Evolutionary conservation across 2,797 vertebrate genomes (phyloP).

Genomic region (Linurgus olivaceus): DNA sequence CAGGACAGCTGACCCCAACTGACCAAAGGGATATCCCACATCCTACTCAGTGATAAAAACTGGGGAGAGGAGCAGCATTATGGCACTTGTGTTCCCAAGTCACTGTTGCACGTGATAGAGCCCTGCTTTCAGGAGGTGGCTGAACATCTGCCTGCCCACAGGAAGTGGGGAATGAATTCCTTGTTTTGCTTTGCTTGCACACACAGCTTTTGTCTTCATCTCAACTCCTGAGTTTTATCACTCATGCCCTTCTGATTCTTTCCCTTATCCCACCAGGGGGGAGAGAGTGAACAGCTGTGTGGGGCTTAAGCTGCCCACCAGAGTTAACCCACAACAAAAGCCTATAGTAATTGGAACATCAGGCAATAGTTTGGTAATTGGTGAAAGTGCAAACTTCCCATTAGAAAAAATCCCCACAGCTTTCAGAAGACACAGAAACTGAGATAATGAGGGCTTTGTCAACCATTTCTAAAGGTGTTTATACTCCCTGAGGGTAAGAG

Average conservation of each 20-base stretch:
- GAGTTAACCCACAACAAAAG: not conserved
- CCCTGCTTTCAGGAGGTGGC: not conserved
- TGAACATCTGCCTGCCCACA: not conserved
- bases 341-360: not conserved
- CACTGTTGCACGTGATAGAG: rapidly evolving
- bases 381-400: not conserved
- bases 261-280: not conserved
- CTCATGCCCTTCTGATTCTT: not conserved
- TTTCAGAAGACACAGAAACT: not conserved
- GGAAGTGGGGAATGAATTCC: not conserved
- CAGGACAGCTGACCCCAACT: not conserved
- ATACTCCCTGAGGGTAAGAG: not conserved
- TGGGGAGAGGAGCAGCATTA: not conserved
- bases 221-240: not conserved
- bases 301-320: not conserved
- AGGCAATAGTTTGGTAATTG: not conserved
- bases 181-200: not conserved
- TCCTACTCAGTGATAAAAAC: not conserved
- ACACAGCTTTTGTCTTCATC: not conserved
- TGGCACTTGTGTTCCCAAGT: not conserved
- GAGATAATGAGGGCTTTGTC: not conserved
- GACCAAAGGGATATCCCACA: not conserved
- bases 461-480: not conserved
- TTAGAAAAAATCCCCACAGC: not conserved
- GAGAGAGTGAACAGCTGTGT: not conserved